Base-by-base conservation (phyloP, 2,888 invertebrate species). In the Gymnocheta viridis region DNA sequence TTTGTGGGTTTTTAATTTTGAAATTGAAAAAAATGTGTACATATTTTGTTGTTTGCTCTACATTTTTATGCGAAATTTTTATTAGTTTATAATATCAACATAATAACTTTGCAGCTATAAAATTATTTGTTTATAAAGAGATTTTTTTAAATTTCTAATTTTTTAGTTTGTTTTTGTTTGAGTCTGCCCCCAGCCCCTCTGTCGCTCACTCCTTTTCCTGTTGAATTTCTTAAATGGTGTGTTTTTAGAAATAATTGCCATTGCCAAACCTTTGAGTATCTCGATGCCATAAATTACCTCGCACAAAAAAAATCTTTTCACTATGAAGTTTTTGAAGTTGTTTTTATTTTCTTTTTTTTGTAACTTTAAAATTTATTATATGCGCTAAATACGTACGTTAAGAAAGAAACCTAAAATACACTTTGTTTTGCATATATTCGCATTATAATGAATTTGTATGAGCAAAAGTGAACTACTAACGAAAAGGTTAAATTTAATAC, bases 401-500 rank as follows among this genome's bases (percentile, higher is more conserved):
- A 76, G 64, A 35, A 27, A 17, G 38, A 41, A 62, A 76, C 14
- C 24, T 54, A 24, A 54, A 62, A 35, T 17, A n/a, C 22, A 70
- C 44, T 35, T 54, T 38, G 44, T 6, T 60, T 67, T 81, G 66
- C 54, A 69, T 74, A 44, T 7, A 19, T 1, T 9, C 47, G 17
- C 41, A 58, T 49, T 67, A 67, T 58, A 66, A 47, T 47, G 47
- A 35, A 41, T 58, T 66, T 44, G 35, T 17, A 56, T 38, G 5
- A 54, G 24, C 58, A 76, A 54, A 66, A 38, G 24, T 47, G 22
- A 38, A 51, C 32, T 38, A 47, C 62, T 74, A 70, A 70, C 29
- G 56, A 67, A 84, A 84, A 84, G 81, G 84, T 84, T 84, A 81
- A 77, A 81, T 84, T 84, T 84, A 84, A 84, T 81, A 44, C 81